Percentiles rank a stretch among this genome's conserved stretches.
Evolutionary conservation across 2,888 invertebrate species (phyloP).

Genomic region (Aphodius sticticus): DNA sequence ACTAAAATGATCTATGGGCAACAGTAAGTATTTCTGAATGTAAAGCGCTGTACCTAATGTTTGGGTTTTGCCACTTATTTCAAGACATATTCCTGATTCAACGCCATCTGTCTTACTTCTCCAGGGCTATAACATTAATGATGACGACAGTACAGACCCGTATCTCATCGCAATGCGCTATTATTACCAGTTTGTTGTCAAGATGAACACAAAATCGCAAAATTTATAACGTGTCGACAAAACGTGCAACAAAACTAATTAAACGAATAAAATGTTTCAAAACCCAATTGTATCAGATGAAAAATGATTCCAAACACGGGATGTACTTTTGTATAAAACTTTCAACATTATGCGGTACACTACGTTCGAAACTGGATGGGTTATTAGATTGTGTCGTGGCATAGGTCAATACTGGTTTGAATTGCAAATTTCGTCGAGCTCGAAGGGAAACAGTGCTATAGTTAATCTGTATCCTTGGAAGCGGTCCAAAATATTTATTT

Average conservation of each 20-base stretch:
- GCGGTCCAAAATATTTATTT: not conserved
- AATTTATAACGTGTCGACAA: not conserved
- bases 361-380: not conserved
- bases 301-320: not conserved
- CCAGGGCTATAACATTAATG: not conserved
- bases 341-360: not conserved
- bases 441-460: not conserved
- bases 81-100: not conserved
- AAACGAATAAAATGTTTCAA: not conserved
- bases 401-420: not conserved
- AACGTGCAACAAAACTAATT: not conserved
- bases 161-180: not conserved
- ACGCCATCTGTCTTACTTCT: not conserved
- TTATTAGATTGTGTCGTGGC: not conserved
- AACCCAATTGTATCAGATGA: not conserved
- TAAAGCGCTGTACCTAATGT: not conserved
- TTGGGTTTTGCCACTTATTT: not conserved
- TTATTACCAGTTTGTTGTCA: not conserved
- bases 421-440: conserved; percentile 4
- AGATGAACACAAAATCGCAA: not conserved
- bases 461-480: not conserved
- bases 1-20: not conserved
- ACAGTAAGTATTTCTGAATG: not conserved
- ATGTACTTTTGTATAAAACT: not conserved
- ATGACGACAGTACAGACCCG: not conserved